These are phyloP conservation scores for Melanotaenia maccullochi DNA, from an alignment of 2,797 vertebrate genomes.

Conservation along the genomic window DNA sequence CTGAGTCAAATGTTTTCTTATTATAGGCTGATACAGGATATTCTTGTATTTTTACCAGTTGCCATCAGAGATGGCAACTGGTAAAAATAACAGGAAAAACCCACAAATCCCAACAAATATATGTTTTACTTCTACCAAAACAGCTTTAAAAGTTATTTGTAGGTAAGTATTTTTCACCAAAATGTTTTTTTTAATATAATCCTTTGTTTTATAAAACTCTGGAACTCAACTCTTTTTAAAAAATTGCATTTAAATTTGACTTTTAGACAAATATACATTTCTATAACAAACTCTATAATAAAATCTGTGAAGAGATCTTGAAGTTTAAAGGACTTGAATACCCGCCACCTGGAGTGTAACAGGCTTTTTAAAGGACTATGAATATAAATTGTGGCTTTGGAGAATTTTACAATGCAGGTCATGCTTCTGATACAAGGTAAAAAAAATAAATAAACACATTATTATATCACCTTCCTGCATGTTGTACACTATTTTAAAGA, in stretches of 20 bases:
- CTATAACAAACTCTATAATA: conserved; percentile 39
- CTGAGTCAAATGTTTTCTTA: not conserved
- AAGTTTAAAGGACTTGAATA: conserved; percentile 56
- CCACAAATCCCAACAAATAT: not conserved
- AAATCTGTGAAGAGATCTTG: conserved; percentile 35
- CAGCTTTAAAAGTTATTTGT: not conserved
- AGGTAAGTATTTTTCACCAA: not conserved
- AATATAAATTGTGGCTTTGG: conserved; percentile 64
- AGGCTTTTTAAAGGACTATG: conserved; percentile 62
- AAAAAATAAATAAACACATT: conserved; percentile 12
- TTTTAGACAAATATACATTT: conserved; percentile 29
- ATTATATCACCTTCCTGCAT: conserved; percentile 7
- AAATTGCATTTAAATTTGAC: conserved; percentile 28
- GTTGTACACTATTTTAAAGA: conserved; percentile 18
- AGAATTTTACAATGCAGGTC: conserved; percentile 51
- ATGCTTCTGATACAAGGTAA: conserved; percentile 44
- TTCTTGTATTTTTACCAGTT: too few relatives aligned
- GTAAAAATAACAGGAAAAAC: too few relatives aligned
- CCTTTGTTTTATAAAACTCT: not conserved
- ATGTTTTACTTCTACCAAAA: not conserved
- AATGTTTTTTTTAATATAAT: not conserved
- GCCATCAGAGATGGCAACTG: too few relatives aligned
- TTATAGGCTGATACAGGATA: too few relatives aligned
- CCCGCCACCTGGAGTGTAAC: conserved; percentile 40
- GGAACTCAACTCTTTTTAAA: conserved; percentile 2